Evolutionary conservation across 1,140 invertebrate species (phyloP).

Genomic region (Aphidius gifuensis): DNA sequence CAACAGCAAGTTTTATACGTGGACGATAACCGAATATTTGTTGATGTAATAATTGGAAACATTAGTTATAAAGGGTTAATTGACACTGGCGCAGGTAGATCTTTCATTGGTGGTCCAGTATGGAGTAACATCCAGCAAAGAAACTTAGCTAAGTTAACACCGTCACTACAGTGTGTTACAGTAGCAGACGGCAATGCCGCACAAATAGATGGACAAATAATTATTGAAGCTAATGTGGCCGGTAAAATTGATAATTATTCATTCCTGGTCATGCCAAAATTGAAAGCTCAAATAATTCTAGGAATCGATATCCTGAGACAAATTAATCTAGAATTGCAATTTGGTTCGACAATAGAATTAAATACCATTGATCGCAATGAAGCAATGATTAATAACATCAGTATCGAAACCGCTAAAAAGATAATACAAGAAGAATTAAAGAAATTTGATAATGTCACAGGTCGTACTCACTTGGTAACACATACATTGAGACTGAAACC

Average conservation of each 20-base stretch:
- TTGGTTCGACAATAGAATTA: not conserved
- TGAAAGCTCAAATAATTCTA: not conserved
- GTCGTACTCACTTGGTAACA: not conserved
- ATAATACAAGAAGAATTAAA: not conserved
- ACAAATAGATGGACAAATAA: not conserved
- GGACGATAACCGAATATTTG: not conserved
- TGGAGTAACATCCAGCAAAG: not conserved
- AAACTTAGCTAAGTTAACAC: not conserved
- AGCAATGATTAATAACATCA: not conserved
- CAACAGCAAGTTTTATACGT: not conserved
- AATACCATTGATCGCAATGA: not conserved
- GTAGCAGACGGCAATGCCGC: not conserved
- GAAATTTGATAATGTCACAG: not conserved
- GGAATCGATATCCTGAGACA: conserved; percentile 1
- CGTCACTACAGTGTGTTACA: not conserved
- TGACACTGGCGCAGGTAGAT: conserved; percentile 11
- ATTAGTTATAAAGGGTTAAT: not conserved
- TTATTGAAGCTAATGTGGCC: not conserved
- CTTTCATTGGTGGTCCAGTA: not conserved
- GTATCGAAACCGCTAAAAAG: conserved; percentile 56
- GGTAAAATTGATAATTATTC: not conserved
- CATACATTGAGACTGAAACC: not conserved
- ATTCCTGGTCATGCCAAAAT: not conserved
- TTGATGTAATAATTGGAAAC: not conserved
- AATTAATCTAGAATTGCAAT: not conserved